These are phyloP conservation scores for Ctenochaetus hawaiiensis DNA, from an alignment of 2,797 vertebrate genomes.

Conservation along the genomic window DNA sequence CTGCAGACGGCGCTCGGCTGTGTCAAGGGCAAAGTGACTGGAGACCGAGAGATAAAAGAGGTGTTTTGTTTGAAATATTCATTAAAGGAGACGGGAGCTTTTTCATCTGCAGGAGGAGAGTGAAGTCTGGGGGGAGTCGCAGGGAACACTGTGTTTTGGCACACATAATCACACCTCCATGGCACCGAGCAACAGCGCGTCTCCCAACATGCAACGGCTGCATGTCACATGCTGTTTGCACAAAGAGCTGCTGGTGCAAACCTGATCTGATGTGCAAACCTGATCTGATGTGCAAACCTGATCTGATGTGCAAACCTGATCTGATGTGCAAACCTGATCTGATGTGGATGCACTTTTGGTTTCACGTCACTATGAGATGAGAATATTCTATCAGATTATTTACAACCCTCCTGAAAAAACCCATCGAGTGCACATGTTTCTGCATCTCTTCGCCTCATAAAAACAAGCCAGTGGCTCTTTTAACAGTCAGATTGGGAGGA, in stretches of 20 bases:
- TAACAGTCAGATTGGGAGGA: background rate
- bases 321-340: too few relatives aligned
- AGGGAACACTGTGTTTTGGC: conserved; percentile 35
- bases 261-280: too few relatives aligned
- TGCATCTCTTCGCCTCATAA: too few relatives aligned
- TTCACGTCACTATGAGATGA: background rate
- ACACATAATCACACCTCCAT: conserved; percentile 47
- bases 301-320: too few relatives aligned
- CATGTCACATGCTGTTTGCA: background rate
- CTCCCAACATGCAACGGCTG: conserved; percentile 26
- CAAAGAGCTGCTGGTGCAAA: background rate
- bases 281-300: too few relatives aligned
- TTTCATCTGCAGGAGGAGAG: conserved; percentile 57
- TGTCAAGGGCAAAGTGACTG: conserved; percentile 45
- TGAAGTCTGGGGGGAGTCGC: conserved; percentile 40
- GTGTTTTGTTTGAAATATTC: conserved; percentile 74
- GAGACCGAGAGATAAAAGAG: conserved; percentile 67
- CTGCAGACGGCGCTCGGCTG: conserved; percentile 14
- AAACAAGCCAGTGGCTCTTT: background rate
- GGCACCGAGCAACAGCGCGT: conserved; percentile 13
- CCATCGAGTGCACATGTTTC: too few relatives aligned
- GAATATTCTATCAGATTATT: background rate
- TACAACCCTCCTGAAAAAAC: background rate
- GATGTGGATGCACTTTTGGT: background rate
- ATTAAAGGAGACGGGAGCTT: conserved; percentile 59